Evolutionary conservation across 2,888 invertebrate species (phyloP).

Genomic region (Physocephala rufipes): DNA sequence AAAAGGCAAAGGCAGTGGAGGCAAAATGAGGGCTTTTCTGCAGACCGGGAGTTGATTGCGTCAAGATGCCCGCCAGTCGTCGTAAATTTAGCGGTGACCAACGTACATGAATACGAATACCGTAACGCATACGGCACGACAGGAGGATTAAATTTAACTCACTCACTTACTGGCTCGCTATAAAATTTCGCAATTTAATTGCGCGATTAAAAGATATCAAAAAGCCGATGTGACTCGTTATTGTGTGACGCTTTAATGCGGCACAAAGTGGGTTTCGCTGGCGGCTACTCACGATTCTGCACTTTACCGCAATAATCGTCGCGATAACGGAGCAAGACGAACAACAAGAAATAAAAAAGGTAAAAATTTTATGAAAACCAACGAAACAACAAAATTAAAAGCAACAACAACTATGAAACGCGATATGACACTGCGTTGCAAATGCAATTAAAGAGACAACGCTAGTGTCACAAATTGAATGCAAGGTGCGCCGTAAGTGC

Average conservation of each 20-base stretch:
- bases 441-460: constrained; percentile 29
- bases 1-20: too few relatives aligned
- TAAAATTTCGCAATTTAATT: constrained; percentile 56
- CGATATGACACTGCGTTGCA: constrained; percentile 20
- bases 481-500: constrained; percentile 32
- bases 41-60: too few relatives aligned
- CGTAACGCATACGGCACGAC: too few relatives aligned
- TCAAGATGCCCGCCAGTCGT: too few relatives aligned
- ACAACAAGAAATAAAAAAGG: too few relatives aligned
- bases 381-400: too few relatives aligned
- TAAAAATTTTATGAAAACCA: too few relatives aligned
- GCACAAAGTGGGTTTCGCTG: constrained; percentile 14
- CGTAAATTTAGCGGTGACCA: too few relatives aligned
- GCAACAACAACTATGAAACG: background rate
- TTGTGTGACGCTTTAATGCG: background rate
- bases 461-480: constrained; percentile 24
- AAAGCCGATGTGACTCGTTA: constrained; percentile 17
- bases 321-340: background rate
- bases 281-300: constrained; percentile 32
- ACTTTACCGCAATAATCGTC: constrained; percentile 8
- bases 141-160: constrained; percentile 48
- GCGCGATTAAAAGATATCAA: constrained; percentile 54
- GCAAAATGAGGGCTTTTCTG: too few relatives aligned
- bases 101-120: too few relatives aligned
- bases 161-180: constrained; percentile 39